phyloP scores from a whole-genome alignment of 2,888 invertebrate genomes.

The Meganola albula region DNA sequence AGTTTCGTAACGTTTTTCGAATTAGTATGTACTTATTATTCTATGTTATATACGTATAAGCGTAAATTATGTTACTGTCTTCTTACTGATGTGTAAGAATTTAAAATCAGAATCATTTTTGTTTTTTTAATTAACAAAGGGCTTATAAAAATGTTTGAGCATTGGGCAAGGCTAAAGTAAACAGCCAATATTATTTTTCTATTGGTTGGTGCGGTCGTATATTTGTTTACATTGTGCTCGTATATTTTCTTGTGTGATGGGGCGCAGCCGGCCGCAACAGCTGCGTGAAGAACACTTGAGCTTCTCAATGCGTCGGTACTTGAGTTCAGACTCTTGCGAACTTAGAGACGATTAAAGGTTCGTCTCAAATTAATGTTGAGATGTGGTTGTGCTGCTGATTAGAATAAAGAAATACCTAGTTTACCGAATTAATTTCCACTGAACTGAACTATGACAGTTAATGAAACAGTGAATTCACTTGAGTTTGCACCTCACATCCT shows the following conservation, averaged over 20 bases:
- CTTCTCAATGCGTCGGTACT: slow-evolving; percentile 31
- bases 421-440: too few relatives aligned
- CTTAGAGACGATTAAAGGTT: slow-evolving; percentile 30
- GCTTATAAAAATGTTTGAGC: slow-evolving; percentile 46
- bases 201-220: slow-evolving; percentile 35
- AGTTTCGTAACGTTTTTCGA: too few relatives aligned
- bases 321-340: slow-evolving; percentile 32
- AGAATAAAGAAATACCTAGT: too few relatives aligned
- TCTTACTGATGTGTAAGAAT: too few relatives aligned
- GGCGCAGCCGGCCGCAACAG: slow-evolving; percentile 56
- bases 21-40: too few relatives aligned
- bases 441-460: too few relatives aligned
- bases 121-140: slow-evolving; percentile 40
- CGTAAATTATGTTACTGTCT: too few relatives aligned
- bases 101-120: too few relatives aligned
- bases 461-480: too few relatives aligned
- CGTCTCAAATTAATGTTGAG: slow-evolving; percentile 29
- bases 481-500: too few relatives aligned
- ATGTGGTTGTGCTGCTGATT: slow-evolving; percentile 6
- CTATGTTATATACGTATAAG: too few relatives aligned
- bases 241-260: slow-evolving; percentile 52
- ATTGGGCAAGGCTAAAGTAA: slow-evolving; percentile 45
- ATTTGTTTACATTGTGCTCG: slow-evolving; percentile 58
- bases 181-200: slow-evolving; percentile 43
- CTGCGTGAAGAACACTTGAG: slow-evolving; percentile 51